phyloP scores from a whole-genome alignment of 2,888 invertebrate genomes.

The Agonopterix arenella region DNA sequence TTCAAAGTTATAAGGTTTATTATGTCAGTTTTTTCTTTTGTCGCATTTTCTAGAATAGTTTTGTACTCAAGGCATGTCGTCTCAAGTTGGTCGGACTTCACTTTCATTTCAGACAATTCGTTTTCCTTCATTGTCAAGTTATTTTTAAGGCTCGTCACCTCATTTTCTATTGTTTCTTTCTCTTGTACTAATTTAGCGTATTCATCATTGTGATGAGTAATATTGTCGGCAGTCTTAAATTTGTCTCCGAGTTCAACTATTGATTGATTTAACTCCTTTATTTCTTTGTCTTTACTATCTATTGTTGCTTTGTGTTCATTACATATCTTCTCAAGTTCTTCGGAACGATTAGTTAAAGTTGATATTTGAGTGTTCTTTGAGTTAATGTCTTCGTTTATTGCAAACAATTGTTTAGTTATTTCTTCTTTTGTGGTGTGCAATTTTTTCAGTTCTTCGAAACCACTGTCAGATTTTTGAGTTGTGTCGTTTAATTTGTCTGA shows the following conservation, averaged over 20 bases:
- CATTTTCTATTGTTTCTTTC: conserved; percentile 41
- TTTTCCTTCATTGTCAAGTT: conserved; percentile 31
- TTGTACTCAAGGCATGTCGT: conserved; percentile 42
- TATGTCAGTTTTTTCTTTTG: conserved; percentile 81
- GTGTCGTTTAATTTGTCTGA: conserved; percentile 27
- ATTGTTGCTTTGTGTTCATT: conserved; percentile 29
- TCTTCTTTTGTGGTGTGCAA: conserved; percentile 45
- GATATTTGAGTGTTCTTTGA: conserved; percentile 40
- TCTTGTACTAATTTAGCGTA: conserved; percentile 41
- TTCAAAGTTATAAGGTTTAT: conserved; percentile 85
- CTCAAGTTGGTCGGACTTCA: conserved; percentile 33
- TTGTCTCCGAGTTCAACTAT: conserved; percentile 49
- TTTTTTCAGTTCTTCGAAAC: conserved; percentile 36
- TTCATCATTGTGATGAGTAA: conserved; percentile 40
- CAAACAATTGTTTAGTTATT: conserved; percentile 33
- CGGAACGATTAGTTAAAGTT: conserved; percentile 24
- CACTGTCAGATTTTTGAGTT: conserved; percentile 23
- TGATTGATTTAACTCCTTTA: conserved; percentile 52
- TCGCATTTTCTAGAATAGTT: conserved; percentile 36
- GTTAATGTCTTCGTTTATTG: conserved; percentile 39
- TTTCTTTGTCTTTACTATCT: conserved; percentile 50
- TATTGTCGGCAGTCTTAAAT: conserved; percentile 39
- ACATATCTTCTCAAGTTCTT: conserved; percentile 30
- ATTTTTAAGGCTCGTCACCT: conserved; percentile 31
- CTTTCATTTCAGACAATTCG: conserved; percentile 33